phyloP scores from a whole-genome alignment of 2,888 invertebrate genomes.

The Amaurobius ferox region DNA sequence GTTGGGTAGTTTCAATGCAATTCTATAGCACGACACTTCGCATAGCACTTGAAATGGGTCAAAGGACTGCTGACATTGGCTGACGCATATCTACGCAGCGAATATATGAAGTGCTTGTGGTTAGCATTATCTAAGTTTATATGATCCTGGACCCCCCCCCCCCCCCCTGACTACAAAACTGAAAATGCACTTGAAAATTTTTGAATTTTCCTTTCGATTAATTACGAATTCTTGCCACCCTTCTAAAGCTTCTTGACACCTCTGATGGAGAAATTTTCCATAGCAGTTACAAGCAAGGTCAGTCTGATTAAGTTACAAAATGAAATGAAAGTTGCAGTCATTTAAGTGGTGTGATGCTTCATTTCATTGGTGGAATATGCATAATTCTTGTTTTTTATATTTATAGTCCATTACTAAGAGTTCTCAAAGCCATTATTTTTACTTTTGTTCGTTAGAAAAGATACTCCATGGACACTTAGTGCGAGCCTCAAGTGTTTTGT shows the following conservation, averaged over 20 bases:
- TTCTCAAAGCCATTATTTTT: too few relatives aligned
- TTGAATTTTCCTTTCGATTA: not conserved
- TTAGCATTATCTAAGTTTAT: conserved; percentile 29
- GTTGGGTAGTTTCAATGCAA: conserved; percentile 11
- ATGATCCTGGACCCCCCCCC: not conserved
- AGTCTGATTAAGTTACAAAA: not conserved
- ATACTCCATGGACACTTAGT: too few relatives aligned
- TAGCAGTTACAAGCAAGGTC: not conserved
- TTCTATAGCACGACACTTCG: not conserved
- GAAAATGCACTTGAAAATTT: not conserved
- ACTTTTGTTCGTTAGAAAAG: too few relatives aligned
- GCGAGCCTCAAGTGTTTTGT: too few relatives aligned
- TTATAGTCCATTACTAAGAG: too few relatives aligned
- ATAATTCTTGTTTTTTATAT: not conserved
- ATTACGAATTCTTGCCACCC: not conserved
- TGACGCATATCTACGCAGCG: conserved; percentile 19
- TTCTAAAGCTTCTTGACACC: not conserved
- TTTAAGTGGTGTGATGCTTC: not conserved
- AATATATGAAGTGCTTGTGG: conserved; percentile 22
- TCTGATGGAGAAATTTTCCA: not conserved
- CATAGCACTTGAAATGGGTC: conserved; percentile 35
- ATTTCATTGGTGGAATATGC: not conserved
- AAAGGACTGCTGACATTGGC: conserved; percentile 27
- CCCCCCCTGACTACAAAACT: not conserved
- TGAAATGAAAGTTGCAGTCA: not conserved